These are phyloP conservation scores for Falcaria lacertinaria DNA, from an alignment of 2,888 invertebrate species.

Conservation along the genomic window DNA sequence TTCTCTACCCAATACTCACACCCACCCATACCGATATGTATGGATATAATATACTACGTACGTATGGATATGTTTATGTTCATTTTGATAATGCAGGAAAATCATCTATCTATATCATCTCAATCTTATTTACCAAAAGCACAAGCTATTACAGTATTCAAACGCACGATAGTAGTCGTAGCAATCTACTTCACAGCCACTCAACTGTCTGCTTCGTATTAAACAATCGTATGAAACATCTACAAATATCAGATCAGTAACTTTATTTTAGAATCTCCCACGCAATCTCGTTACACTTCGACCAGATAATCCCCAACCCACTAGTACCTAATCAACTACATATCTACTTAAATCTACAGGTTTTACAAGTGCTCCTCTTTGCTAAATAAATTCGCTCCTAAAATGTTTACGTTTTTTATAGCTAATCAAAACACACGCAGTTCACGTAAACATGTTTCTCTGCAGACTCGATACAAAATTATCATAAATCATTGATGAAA, in stretches of 20 bases:
- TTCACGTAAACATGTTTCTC: constrained; percentile 9
- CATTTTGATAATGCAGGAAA: too few species aligned
- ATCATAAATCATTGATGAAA: constrained; percentile 29
- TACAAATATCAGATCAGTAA: background rate
- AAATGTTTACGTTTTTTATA: constrained; percentile 14
- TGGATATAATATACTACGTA: too few species aligned
- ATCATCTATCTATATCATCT: background rate
- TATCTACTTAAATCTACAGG: too few species aligned
- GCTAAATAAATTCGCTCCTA: background rate
- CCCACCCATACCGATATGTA: too few species aligned
- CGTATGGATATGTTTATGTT: too few species aligned
- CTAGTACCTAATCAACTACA: too few species aligned
- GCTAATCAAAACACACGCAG: constrained; percentile 17
- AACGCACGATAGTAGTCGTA: background rate
- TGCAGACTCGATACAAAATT: constrained; percentile 1
- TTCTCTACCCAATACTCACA: too few species aligned
- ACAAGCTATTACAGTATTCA: background rate
- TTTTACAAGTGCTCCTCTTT: background rate
- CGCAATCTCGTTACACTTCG: too few species aligned
- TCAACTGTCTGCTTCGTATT: background rate
- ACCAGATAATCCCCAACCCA: too few species aligned
- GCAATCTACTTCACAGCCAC: background rate
- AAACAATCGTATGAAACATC: too few species aligned
- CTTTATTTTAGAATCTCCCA: too few species aligned
- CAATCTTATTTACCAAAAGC: background rate